A percentile compares a stretch with the other conserved stretches of the same genome.
Conservation (phyloP, 2,888 invertebrate genomes). For the Scelioninae gen. 1 region DNA sequence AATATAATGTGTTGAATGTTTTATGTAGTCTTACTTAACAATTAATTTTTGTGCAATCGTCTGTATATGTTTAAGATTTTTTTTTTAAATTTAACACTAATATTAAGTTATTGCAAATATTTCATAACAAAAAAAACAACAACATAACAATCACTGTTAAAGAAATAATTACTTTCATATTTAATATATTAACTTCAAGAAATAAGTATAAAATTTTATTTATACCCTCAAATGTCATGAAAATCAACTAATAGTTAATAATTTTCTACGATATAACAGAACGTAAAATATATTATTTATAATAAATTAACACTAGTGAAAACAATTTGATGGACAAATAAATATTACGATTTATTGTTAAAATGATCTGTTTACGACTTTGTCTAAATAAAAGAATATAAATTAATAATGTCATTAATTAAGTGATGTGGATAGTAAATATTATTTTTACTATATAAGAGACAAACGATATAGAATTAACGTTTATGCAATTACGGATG, state of each 20-base stretch:
- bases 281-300: conserved; percentile 8
- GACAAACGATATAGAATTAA: conserved; percentile 17
- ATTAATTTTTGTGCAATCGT: no score
- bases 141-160: no score
- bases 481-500: conserved; percentile 28
- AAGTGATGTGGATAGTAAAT: conserved; percentile 37
- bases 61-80: no score
- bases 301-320: conserved; percentile 19
- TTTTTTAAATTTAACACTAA: no score
- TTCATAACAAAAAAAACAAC: no score
- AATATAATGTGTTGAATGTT: no score
- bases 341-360: conserved; percentile 26
- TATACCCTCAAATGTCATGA: not conserved
- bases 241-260: not conserved
- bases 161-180: no score
- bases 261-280: conserved; percentile 1
- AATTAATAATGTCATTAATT: conserved; percentile 44
- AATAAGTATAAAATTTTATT: no score
- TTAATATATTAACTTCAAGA: no score
- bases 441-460: conserved; percentile 26
- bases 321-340: conserved; percentile 23
- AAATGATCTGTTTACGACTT: conserved; percentile 17
- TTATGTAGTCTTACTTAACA: no score
- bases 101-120: no score
- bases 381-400: conserved; percentile 23